Evolutionary conservation across 2,113 vertebrate species (phyloP), one percentile per base, ranked within the genome.

Genomic region (Sturnus vulgaris): DNA sequence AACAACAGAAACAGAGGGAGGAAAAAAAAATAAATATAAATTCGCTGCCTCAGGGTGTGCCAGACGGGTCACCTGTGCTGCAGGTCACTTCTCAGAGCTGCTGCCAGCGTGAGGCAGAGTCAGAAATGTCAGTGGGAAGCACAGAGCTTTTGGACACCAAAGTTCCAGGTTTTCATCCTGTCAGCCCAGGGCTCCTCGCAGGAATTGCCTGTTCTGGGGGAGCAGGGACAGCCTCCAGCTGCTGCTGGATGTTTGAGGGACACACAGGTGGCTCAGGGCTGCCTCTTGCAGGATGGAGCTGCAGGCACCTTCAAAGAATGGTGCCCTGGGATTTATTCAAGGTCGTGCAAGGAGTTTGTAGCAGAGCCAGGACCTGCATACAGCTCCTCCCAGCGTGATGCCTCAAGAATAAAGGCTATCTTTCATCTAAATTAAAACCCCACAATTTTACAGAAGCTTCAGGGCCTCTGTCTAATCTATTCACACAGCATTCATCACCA

Each of bases 401-500:
- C 93, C 66, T 88, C 3, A 21, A 46, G 87, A 94, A 93, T 50
- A 88, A 92, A 95, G 71, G 88, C 90, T 81, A 83, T 93, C 92
- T 94, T 94, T 97, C 92, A 96, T 92, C 90, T 93, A 88, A 95
- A 96, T 96, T 94, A 94, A 96, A 93, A 3, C 66, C 79, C 79
- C 71, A 40, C 59, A 0, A 8, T 78, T 90, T 92, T 52, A 9
- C 28, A 86, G 82, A 9, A 68, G 92, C 94, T 95, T 86, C 92
- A 59, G 93, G 93, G 96, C 94, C 84, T 90, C 82, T 63, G 90
- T 92, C 39, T 96, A 81, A 95, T 95, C 87, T 86, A 27, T 90
- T 94, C 82, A 30, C 11, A 7, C 21, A 28, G 93, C 92, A 97
- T 96, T 88, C 95, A 93, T 96, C 95, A 94, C 93, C 87, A 49